phyloP scores from a whole-genome alignment of 2,888 invertebrate genomes.

The Eugnorisma glareosa region DNA sequence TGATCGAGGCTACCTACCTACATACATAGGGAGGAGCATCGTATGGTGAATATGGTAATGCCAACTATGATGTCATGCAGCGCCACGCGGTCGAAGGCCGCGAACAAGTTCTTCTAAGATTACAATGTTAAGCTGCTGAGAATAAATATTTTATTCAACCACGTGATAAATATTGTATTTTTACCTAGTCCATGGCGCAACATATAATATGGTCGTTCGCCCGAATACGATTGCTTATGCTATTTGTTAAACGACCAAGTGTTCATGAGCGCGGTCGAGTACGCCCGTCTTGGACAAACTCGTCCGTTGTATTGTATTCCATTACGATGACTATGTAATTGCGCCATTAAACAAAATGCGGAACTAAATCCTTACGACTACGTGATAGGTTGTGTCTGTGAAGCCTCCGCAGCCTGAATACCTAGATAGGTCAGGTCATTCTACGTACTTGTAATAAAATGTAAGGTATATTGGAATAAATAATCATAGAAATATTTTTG shows the following conservation, averaged over 20 bases:
- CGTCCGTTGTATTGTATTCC: not conserved
- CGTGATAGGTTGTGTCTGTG: not conserved
- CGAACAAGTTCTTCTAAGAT: not conserved
- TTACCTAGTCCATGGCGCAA: not conserved
- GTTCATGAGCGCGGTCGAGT: not conserved
- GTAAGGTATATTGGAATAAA: not conserved
- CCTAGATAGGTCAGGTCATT: not conserved
- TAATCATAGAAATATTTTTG: not conserved
- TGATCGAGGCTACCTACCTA: not conserved
- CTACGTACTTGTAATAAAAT: not conserved
- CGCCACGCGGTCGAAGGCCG: not conserved
- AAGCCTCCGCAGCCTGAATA: not conserved
- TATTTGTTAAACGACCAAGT: not conserved
- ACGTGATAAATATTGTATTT: not conserved
- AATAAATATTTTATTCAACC: not conserved
- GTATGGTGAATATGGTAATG: not conserved
- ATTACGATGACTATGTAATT: not conserved
- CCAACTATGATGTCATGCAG: not conserved
- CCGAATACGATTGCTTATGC: not conserved
- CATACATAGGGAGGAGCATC: not conserved
- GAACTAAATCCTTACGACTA: not conserved
- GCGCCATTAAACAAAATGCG: not conserved
- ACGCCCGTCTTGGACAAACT: not conserved
- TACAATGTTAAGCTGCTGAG: not conserved
- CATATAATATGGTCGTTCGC: not conserved